Percentiles rank a stretch among this genome's conserved stretches.
These are phyloP conservation scores for Alethe castanea DNA, from an alignment of 2,113 vertebrate genomes.

Conservation along the genomic window DNA sequence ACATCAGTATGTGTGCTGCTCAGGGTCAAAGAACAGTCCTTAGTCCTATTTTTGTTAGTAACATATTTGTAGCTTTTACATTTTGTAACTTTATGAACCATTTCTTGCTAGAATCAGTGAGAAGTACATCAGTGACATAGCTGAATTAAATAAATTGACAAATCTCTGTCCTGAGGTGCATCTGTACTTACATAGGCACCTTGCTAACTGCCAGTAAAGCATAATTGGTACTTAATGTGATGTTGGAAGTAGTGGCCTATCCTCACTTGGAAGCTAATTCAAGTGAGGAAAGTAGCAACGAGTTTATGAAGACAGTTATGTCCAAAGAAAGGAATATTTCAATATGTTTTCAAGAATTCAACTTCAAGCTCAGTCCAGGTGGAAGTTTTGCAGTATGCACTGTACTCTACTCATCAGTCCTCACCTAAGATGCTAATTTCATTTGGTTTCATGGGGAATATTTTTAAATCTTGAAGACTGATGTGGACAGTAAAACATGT, in stretches of 20 bases:
- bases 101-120: neutral
- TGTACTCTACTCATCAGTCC: neutral
- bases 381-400: neutral
- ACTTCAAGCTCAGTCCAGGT: neutral
- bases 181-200: neutral
- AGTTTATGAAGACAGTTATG: neutral
- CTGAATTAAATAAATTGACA: neutral
- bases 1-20: neutral
- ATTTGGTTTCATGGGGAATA: neutral
- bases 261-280: neutral
- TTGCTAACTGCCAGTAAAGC: neutral
- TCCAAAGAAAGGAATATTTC: neutral
- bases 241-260: neutral
- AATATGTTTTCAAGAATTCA: neutral
- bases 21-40: neutral
- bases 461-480: neutral
- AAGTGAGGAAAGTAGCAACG: neutral
- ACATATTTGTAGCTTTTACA: neutral
- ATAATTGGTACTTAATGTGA: neutral
- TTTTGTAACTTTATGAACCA: neutral
- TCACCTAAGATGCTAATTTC: neutral
- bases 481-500: neutral
- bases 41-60: neutral
- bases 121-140: accelerated
- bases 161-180: neutral